These are phyloP conservation scores for Oncorhynchus gorbuscha DNA, from an alignment of 2,113 vertebrate genomes.

Conservation along the genomic window DNA sequence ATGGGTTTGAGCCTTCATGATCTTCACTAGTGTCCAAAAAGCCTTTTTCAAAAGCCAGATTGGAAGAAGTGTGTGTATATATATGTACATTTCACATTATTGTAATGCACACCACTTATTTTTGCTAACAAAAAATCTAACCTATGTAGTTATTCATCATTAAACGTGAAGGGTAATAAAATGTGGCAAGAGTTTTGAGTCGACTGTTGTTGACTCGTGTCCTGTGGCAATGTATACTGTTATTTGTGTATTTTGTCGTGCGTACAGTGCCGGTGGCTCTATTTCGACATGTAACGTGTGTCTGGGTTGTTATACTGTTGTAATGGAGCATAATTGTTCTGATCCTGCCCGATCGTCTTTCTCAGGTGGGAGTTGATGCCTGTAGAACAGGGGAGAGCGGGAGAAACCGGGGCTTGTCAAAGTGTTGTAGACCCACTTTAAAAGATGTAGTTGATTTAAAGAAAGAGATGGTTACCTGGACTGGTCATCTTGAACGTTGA, in stretches of 20 bases:
- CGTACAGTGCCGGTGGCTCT: constrained; percentile 36
- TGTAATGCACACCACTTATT: constrained; percentile 81
- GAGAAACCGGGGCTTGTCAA: not conserved
- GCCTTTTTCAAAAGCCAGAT: constrained; percentile 84
- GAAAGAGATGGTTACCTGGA: not conserved
- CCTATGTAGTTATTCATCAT: constrained; percentile 60
- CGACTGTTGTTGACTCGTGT: constrained; percentile 58
- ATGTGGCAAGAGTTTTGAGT: constrained; percentile 55
- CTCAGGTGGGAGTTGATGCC: not conserved
- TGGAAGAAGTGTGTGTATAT: constrained; percentile 74
- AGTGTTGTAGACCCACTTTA: constrained; percentile 12
- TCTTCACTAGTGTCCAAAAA: constrained; percentile 64
- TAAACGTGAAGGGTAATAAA: constrained; percentile 53
- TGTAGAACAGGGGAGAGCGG: not conserved
- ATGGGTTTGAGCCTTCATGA: constrained; percentile 53
- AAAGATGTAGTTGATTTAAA: constrained; percentile 38
- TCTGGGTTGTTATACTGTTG: constrained; percentile 64
- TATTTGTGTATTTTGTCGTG: constrained; percentile 51
- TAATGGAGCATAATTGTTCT: too few species aligned
- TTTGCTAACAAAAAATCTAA: constrained; percentile 70
- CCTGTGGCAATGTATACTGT: constrained; percentile 58
- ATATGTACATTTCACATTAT: constrained; percentile 85
- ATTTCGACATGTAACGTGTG: constrained; percentile 51
- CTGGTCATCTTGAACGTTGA: not conserved
- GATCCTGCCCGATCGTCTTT: too few species aligned